Base-by-base conservation (phyloP, 2,888 invertebrate genomes). In the Adela reaumurella region DNA sequence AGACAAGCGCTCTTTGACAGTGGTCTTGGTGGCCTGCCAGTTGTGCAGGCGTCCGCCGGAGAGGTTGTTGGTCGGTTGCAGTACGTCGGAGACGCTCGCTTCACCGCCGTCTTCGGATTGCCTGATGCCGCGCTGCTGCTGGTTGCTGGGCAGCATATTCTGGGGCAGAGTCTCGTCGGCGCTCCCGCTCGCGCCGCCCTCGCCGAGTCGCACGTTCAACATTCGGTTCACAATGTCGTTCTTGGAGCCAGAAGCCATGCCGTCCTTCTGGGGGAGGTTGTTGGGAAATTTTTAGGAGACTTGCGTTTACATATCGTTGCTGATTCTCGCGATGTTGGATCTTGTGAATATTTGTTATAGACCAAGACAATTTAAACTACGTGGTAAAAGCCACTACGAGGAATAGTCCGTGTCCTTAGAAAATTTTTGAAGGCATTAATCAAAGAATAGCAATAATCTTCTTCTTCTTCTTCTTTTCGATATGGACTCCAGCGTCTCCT, bases 21-120 rank as follows among this genome's bases (percentile, higher is more conserved):
- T 87, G 1, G 85, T 83, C 65, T 89, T 90, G 18, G 86, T 86
- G 19, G 89, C 86, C 66, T 91, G 90, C 85, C 85, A 86, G 62
- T 86, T 86, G 63, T 84, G 83, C 2, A 78, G 60, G 17, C 78
- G 70, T 2, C 74, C 73, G n/a, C 73, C 74, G 1, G 68, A 65
- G 35, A 35, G 35, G 57, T 70, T 74, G 55, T 74, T 76, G 1
- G 68, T 65, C 0, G 71, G 74, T 53, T 70, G 74, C 1, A 74
- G 55, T 50, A 73, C 74, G 49, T 78, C 76, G 52, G 71, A 71
- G 5, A 69, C 74, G 50, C 53, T 63, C 2, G 60, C 50, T 14
- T 68, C 70, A 0, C 61, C 78, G 10, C 77, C 77, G 2, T 74
- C 72, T 18, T 63, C 63, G n/a, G 62, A 56, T 45, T 62, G 0